Percentiles rank a stretch among this genome's conserved stretches.
These are phyloP conservation scores for Radopholus similis DNA, from an alignment of 1,140 invertebrate genomes.

Conservation along the genomic window DNA sequence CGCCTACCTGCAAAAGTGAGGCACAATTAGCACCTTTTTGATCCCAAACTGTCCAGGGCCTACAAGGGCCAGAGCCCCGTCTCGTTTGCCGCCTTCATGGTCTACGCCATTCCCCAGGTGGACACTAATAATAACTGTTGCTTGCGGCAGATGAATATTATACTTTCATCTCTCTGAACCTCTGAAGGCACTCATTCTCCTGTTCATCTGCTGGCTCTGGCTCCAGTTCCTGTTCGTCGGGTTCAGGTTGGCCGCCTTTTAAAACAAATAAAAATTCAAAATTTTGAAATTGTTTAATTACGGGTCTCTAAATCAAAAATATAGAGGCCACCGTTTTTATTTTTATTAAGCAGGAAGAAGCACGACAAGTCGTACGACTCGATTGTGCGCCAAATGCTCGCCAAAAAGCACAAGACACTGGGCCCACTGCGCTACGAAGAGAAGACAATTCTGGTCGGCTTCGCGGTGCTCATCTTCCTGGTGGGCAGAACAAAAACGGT, in stretches of 20 bases:
- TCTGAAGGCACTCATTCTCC: slow-evolving; percentile 66
- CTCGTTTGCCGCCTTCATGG: slow-evolving; percentile 75
- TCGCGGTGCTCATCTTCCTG: slow-evolving; percentile 73
- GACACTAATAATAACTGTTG: background rate
- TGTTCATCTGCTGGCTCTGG: slow-evolving; percentile 69
- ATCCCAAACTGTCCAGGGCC: slow-evolving; percentile 22
- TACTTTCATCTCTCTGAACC: background rate
- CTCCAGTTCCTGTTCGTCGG: slow-evolving; percentile 72
- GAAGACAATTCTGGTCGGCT: slow-evolving; percentile 71
- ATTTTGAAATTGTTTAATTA: slow-evolving; percentile 15
- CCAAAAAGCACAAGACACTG: slow-evolving; percentile 71
- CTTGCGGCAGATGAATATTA: background rate
- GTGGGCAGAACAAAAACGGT: too few relatives aligned
- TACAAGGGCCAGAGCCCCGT: slow-evolving; percentile 57
- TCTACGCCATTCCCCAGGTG: slow-evolving; percentile 69
- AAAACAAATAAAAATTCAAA: background rate
- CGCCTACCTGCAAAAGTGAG: slow-evolving; percentile 61
- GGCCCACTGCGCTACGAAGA: slow-evolving; percentile 72
- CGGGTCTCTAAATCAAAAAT: too few relatives aligned
- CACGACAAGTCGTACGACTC: slow-evolving; percentile 19
- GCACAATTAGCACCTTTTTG: slow-evolving; percentile 5
- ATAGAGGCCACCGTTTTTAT: too few relatives aligned
- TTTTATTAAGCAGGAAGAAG: too few relatives aligned
- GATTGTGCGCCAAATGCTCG: slow-evolving; percentile 65
- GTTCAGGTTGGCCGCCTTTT: slow-evolving; percentile 25